A percentile compares a stretch with the other conserved stretches of the same genome.
Conservation (phyloP, 1,140 invertebrate species). For the Teleogryllus occipitalis region DNA sequence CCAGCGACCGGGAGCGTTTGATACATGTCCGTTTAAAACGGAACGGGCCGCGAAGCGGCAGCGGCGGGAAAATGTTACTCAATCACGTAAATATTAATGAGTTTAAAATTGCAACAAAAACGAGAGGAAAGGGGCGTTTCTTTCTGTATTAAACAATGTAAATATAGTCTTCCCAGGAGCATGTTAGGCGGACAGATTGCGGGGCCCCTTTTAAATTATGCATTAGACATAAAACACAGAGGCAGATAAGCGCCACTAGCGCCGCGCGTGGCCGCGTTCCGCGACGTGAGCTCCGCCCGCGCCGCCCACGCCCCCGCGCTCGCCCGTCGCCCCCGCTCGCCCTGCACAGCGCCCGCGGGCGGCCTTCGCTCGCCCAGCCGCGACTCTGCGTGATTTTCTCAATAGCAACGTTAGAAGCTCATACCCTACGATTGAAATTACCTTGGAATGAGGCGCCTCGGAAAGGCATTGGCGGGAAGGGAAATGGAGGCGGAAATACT, state of each 20-base stretch:
- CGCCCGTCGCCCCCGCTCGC: no score
- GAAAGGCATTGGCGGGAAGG: no score
- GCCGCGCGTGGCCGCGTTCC: neutral
- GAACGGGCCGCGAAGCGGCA: neutral
- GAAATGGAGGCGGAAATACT: no score
- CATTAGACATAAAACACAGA: neutral
- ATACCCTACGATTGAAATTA: no score
- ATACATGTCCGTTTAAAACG: neutral
- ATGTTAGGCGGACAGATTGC: neutral
- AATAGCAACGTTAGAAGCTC: no score
- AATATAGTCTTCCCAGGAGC: neutral
- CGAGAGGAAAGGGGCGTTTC: neutral
- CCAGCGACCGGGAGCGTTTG: no score
- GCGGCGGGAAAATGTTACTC: neutral
- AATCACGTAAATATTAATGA: neutral
- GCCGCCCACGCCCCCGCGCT: no score
- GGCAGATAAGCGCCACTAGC: neutral
- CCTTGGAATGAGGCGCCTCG: no score
- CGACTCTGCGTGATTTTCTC: no score
- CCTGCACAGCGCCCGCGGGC: no score
- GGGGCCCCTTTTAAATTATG: neutral
- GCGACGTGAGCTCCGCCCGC: no score
- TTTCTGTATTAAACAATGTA: neutral
- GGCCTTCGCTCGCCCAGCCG: no score
- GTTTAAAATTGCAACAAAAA: neutral